Evolutionary conservation across 2,113 vertebrate genomes (phyloP).

Genomic region (Casuarius casuarius): DNA sequence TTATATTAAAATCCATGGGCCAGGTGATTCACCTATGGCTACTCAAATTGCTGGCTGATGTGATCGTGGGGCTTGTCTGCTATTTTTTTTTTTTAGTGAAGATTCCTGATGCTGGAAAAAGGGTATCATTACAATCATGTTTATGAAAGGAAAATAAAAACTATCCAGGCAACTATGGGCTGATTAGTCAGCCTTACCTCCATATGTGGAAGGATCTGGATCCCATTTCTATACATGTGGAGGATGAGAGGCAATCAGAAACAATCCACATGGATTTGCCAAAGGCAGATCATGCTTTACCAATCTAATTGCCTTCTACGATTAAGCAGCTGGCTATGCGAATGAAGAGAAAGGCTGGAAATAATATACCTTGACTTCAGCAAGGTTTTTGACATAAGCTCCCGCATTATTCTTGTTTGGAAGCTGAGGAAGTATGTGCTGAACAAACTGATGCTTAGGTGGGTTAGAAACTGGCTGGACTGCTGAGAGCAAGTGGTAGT

Average conservation of each 20-base stretch:
- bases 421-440: neutral
- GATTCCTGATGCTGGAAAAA: neutral
- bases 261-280: neutral
- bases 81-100: neutral
- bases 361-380: neutral
- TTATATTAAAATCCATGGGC: neutral
- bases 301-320: neutral
- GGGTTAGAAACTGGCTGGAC: neutral
- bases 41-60: neutral
- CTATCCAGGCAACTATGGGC: neutral
- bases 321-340: neutral
- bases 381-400: neutral
- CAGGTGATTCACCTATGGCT: neutral
- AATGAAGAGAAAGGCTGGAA: neutral
- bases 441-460: neutral
- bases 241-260: neutral
- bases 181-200: neutral
- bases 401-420: neutral
- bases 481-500: neutral
- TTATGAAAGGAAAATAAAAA: neutral
- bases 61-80: neutral
- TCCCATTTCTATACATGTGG: neutral
- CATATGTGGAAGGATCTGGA: neutral
- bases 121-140: neutral
- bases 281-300: neutral